A percentile compares a stretch with the other conserved stretches of the same genome.
Conservation (phyloP, 2,888 invertebrate genomes). For the Pollenia labialis region DNA sequence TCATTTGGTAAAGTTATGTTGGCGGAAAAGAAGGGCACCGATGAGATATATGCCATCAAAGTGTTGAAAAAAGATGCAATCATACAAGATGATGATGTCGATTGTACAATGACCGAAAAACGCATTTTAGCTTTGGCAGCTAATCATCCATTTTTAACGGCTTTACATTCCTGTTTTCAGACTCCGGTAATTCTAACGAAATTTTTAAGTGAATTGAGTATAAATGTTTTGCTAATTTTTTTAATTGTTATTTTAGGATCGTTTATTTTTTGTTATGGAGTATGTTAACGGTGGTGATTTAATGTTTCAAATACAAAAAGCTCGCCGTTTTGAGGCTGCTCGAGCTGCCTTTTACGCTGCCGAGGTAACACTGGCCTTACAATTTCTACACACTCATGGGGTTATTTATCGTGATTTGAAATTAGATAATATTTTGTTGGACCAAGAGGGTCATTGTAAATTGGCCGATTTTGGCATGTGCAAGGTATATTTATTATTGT, state of each 20-base stretch:
- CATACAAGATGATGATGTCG: constrained; percentile 99
- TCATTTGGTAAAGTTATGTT: constrained; percentile 99
- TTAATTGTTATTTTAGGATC: constrained; percentile 86
- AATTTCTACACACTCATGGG: constrained; percentile 98
- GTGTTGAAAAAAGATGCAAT: constrained; percentile 99
- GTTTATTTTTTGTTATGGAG: constrained; percentile 99
- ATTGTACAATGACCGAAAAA: constrained; percentile 99
- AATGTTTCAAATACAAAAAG: constrained; percentile 99
- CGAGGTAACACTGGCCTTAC: constrained; percentile 98
- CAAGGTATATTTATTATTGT: constrained; percentile 87
- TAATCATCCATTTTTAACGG: constrained; percentile 98
- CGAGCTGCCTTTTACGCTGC: constrained; percentile 97
- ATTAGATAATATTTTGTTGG: constrained; percentile 98
- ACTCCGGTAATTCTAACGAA: constrained; percentile 87
- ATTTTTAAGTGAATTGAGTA: background rate
- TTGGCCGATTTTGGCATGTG: constrained; percentile 99
- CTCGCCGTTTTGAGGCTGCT: constrained; percentile 98
- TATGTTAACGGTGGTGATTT: constrained; percentile 99
- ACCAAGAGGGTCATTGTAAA: constrained; percentile 97
- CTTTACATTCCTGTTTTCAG: constrained; percentile 98
- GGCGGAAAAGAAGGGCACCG: constrained; percentile 96
- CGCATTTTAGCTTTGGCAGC: constrained; percentile 98
- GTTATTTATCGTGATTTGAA: constrained; percentile 99
- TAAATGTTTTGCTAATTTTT: background rate
- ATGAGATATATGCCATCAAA: constrained; percentile 94